Evolutionary conservation across 2,888 invertebrate species (phyloP).

Genomic region (Tenthredo livida): DNA sequence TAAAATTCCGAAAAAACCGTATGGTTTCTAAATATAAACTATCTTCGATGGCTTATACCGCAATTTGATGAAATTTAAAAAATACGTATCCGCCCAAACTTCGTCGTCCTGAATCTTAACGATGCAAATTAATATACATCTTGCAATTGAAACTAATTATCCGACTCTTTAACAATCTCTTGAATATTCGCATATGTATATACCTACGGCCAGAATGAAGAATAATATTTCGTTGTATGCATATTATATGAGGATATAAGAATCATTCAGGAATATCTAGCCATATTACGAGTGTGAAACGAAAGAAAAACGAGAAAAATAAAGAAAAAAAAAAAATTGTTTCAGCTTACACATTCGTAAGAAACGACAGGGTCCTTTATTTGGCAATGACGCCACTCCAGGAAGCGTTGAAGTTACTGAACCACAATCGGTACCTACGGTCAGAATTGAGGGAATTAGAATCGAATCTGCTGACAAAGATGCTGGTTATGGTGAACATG

Average conservation of each 20-base stretch:
- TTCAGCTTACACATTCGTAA: constrained; percentile 2
- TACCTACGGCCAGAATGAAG: neutral
- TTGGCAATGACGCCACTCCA: neutral
- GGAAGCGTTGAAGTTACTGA: neutral
- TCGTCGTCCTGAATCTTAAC: neutral
- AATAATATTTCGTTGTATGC: neutral
- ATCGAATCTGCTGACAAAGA: constrained; percentile 82
- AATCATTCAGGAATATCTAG: neutral
- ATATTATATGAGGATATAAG: neutral
- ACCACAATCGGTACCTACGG: constrained; percentile 43
- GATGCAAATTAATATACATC: neutral
- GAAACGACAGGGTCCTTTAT: neutral
- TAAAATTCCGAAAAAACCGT: constrained; percentile 7
- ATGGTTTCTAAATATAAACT: constrained; percentile 8
- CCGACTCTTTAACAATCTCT: neutral
- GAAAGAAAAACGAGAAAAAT: neutral
- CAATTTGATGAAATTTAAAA: neutral
- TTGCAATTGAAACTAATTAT: constrained; percentile 21
- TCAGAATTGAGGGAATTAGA: constrained; percentile 80
- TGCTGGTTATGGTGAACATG: constrained; percentile 79
- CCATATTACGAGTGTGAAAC: too few relatives aligned
- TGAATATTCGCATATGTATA: neutral
- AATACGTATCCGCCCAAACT: neutral
- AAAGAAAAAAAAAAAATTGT: neutral
- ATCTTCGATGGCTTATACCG: neutral